Evolutionary conservation across 2,797 vertebrate genomes (phyloP).

Genomic region (Rhynchonycteris naso): DNA sequence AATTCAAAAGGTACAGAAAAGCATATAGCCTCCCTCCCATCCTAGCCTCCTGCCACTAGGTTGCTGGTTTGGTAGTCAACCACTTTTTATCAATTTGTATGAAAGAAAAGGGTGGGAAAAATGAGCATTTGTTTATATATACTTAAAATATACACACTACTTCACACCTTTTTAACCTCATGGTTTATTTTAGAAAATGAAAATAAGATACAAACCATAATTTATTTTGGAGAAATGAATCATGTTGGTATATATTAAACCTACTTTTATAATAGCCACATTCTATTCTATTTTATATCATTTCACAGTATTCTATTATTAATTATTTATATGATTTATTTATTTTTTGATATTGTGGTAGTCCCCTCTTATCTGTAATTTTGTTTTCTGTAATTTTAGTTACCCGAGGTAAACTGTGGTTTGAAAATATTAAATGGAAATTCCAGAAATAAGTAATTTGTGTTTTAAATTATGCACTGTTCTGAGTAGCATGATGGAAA

Average conservation of each 20-base stretch:
- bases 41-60: neutral
- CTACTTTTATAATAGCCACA: neutral
- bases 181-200: neutral
- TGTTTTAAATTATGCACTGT: neutral
- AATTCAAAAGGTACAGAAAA: constrained; percentile 31
- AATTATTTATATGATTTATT: neutral
- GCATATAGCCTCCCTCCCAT: neutral
- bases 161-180: neutral
- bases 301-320: neutral
- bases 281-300: neutral
- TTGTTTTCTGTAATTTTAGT: neutral
- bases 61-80: neutral
- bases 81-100: neutral
- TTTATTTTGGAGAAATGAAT: neutral
- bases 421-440: neutral
- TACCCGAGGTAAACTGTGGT: neutral
- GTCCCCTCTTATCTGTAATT: neutral
- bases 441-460: neutral
- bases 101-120: neutral
- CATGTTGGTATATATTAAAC: neutral
- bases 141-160: neutral
- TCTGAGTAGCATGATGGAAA: neutral
- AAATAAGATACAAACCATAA: neutral
- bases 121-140: neutral
- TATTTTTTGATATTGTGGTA: neutral